Conservation (phyloP, 1,140 invertebrate genomes). For the Oedothorax gibbosus region DNA sequence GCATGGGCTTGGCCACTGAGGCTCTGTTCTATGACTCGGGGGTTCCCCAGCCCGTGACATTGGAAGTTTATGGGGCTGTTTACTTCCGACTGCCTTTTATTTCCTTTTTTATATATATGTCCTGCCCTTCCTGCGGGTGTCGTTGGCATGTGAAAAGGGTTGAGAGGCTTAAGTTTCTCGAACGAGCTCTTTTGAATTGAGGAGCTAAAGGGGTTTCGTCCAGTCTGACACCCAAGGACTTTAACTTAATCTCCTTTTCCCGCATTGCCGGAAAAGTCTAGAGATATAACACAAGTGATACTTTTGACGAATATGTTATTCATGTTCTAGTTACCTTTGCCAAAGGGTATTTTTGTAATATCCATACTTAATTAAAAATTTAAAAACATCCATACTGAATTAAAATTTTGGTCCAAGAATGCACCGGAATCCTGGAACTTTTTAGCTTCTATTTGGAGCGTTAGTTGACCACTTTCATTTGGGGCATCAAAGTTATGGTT, state of each 20-base stretch:
- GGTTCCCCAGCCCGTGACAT: not conserved
- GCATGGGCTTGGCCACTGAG: constrained; percentile 22
- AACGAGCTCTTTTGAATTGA: constrained; percentile 19
- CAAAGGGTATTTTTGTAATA: no score
- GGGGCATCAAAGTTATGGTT: no score
- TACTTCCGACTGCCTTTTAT: constrained; percentile 39
- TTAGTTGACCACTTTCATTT: no score
- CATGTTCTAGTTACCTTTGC: no score
- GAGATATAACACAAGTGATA: not conserved
- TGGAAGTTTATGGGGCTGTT: constrained; percentile 45
- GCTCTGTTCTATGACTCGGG: not conserved
- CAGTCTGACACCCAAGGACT: constrained; percentile 28
- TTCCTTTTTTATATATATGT: no score
- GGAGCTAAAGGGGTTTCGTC: constrained; percentile 42
- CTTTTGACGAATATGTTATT: no score
- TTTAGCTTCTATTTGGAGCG: no score
- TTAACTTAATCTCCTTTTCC: constrained; percentile 41
- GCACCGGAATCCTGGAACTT: no score
- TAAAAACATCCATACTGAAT: no score
- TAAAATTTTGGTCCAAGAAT: no score
- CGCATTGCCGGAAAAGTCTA: constrained; percentile 27
- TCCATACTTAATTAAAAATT: no score
- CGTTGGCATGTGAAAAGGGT: constrained; percentile 35
- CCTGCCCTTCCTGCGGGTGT: constrained; percentile 17
- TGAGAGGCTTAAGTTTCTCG: constrained; percentile 23